Evolutionary conservation across 2,113 vertebrate species (phyloP).

Genomic region (Periophthalmodon schlosseri): DNA sequence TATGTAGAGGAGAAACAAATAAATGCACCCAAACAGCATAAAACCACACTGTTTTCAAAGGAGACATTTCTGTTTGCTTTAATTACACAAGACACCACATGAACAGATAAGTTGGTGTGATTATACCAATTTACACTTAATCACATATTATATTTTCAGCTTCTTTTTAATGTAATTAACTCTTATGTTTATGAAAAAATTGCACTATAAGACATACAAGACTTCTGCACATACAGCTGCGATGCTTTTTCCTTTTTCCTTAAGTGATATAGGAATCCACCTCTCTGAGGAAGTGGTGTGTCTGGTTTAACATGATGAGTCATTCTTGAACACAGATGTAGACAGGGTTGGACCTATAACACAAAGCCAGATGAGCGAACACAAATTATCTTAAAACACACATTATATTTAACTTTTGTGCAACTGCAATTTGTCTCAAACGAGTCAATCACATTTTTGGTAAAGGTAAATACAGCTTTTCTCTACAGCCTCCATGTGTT

Average conservation of each 20-base stretch:
- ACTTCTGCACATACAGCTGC: background rate
- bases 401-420: background rate
- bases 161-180: no score
- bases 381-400: background rate
- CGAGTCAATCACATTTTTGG: background rate
- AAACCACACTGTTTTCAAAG: no score
- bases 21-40: background rate
- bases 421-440: background rate
- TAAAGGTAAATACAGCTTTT: background rate
- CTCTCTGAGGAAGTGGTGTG: conserved; percentile 1
- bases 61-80: background rate
- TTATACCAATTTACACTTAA: no score
- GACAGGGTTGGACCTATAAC: conserved; percentile 1
- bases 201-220: no score
- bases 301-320: conserved; percentile 18
- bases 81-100: no score
- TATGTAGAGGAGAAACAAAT: background rate
- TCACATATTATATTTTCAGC: no score
- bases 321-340: background rate
- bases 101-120: no score
- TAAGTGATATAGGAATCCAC: background rate
- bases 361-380: background rate
- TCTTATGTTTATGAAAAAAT: no score
- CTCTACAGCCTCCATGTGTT: background rate
- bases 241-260: background rate